These are phyloP conservation scores for Lacerta agilis DNA, from an alignment of 2,797 vertebrate species.

Conservation along the genomic window DNA sequence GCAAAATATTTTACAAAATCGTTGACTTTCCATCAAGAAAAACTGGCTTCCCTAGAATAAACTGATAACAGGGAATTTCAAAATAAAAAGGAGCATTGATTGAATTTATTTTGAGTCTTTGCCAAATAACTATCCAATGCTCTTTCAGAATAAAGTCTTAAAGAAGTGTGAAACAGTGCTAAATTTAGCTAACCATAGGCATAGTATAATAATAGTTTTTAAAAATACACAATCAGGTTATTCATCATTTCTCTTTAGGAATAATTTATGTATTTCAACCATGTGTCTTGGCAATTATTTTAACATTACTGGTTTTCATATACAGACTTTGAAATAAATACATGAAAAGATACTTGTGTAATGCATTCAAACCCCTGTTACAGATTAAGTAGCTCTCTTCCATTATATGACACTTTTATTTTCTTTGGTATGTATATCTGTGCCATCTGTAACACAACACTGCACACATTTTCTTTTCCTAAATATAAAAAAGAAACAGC, in stretches of 20 bases:
- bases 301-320: background rate
- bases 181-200: background rate
- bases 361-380: background rate
- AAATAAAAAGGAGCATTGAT: constrained; percentile 8
- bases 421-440: constrained; percentile 3
- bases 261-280: background rate
- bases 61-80: constrained; percentile 3
- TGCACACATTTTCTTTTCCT: background rate
- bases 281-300: background rate
- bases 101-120: background rate
- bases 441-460: background rate
- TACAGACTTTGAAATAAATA: background rate
- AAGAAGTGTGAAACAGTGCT: background rate
- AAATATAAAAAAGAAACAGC: background rate
- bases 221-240: background rate
- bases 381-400: background rate
- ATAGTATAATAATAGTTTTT: constrained; percentile 24
- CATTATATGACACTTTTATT: background rate
- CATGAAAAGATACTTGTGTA: background rate
- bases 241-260: background rate
- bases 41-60: background rate
- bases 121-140: background rate
- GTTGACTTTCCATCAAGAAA: background rate
- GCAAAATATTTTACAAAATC: background rate
- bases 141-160: background rate